Conservation (phyloP, 2,888 invertebrate genomes). For the Hedychridium roseum region DNA sequence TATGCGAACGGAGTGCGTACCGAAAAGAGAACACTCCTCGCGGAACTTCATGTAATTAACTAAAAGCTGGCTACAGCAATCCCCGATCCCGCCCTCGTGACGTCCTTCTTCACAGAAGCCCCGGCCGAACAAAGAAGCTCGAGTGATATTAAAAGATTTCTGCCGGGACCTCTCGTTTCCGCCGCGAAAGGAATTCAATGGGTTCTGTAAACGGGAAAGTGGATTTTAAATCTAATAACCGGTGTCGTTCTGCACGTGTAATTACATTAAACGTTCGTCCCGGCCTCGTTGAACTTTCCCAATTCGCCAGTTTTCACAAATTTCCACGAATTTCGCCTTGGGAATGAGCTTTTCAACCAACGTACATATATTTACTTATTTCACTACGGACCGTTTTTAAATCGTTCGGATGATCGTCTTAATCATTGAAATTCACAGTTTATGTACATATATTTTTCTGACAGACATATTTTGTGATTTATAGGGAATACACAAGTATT, state of each 20-base stretch:
- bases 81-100: constrained; percentile 9
- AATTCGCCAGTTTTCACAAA: too few relatives aligned
- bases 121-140: constrained; percentile 37
- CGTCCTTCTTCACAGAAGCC: constrained; percentile 29
- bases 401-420: too few relatives aligned
- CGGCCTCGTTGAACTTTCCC: too few relatives aligned
- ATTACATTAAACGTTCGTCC: constrained; percentile 30
- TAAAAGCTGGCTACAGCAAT: constrained; percentile 25
- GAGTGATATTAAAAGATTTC: constrained; percentile 47
- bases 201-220: constrained; percentile 33
- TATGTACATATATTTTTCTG: too few relatives aligned
- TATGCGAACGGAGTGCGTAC: too few relatives aligned
- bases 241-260: constrained; percentile 29
- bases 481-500: too few relatives aligned
- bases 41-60: constrained; percentile 43
- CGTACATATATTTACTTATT: too few relatives aligned
- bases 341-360: too few relatives aligned
- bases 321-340: too few relatives aligned
- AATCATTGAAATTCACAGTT: too few relatives aligned
- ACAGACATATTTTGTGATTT: too few relatives aligned
- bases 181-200: constrained; percentile 42
- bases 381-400: too few relatives aligned
- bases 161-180: constrained; percentile 41
- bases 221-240: constrained; percentile 37
- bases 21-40: constrained; percentile 34